Base-by-base conservation (phyloP, 2,888 invertebrate species). In the Volucella inanis region DNA sequence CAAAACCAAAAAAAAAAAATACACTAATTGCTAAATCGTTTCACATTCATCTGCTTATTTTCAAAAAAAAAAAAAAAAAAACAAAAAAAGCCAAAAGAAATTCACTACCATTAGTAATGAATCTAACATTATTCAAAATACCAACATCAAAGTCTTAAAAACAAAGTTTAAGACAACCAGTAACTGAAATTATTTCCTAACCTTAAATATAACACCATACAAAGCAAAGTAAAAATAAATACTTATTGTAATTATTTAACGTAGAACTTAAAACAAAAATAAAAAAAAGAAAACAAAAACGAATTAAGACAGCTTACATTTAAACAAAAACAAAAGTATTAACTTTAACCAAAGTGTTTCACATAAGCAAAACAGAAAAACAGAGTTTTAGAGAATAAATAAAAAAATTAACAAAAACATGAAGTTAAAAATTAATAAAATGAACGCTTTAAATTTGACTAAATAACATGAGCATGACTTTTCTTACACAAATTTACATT, bases 291-390 rank as follows among this genome's bases (percentile, higher is more conserved):
- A 41, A 52, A 65, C n/a, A n/a, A 70, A 75, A 70, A 50, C 55
- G 43, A 68, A 62, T 75, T 84, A 52, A 84, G 49, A 72, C 65
- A 59, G 75, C 81, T 81, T 81, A 70, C 62, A 75, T 68, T 55
- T 18, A 79, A 64, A 68, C 4, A 45, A 64, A 81, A 52, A 62
- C 15, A 45, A 52, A 75, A 81, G 81, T 85, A 85, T 85, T 77
- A 22, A 80, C 45, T 72, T 76, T 85, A 85, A 80, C 62, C 77
- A 85, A 81, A 81, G 85, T 85, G 87, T 88, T 88, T 88, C 87
- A 87, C 82, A 78, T 87, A 75, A 84, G 68, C 31, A 77, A 39
- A 78, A 57, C 72, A 76, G 65, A 57, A 38, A 80, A 83, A 77
- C 71, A 76, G 65, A 83, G 52, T 77, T 77, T 83, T 70, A 65